Percentiles rank a stretch among this genome's conserved stretches.
phyloP scores from a whole-genome alignment of 2,888 invertebrate species.

The Lithosia quadra region DNA sequence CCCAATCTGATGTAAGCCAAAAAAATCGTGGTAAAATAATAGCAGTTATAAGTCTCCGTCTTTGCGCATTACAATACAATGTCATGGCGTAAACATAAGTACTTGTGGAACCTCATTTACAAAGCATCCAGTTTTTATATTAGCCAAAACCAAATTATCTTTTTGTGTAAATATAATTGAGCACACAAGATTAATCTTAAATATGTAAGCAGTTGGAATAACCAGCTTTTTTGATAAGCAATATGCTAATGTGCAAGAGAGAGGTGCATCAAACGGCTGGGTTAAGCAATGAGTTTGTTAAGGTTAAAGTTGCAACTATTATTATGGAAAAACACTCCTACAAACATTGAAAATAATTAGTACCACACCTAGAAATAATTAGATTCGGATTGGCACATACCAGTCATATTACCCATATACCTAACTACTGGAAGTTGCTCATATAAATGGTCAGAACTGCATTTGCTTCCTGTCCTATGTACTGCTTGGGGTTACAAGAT shows the following conservation, averaged over 20 bases:
- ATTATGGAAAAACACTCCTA: background rate
- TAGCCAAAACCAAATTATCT: background rate
- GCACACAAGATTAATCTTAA: slow-evolving; percentile 4
- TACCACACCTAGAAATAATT: background rate
- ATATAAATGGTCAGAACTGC: too few relatives aligned
- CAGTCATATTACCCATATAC: too few relatives aligned
- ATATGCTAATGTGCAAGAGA: slow-evolving; percentile 7
- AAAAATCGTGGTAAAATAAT: background rate
- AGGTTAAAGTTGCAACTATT: slow-evolving; percentile 5
- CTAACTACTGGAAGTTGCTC: too few relatives aligned
- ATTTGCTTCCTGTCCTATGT: too few relatives aligned
- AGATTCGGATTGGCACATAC: too few relatives aligned
- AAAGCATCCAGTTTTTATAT: background rate
- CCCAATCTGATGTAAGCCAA: background rate
- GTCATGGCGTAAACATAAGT: background rate
- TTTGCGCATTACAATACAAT: background rate
- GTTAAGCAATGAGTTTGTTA: background rate
- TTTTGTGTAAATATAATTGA: background rate
- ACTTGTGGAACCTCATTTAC: background rate
- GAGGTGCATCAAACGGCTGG: slow-evolving; percentile 10
- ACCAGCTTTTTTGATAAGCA: slow-evolving; percentile 6
- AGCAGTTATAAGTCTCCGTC: background rate
- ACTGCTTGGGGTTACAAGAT: too few relatives aligned
- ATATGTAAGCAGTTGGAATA: background rate
- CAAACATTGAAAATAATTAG: background rate